These are phyloP conservation scores for Argyra leucocephala DNA, from an alignment of 2,888 invertebrate genomes.

Conservation along the genomic window DNA sequence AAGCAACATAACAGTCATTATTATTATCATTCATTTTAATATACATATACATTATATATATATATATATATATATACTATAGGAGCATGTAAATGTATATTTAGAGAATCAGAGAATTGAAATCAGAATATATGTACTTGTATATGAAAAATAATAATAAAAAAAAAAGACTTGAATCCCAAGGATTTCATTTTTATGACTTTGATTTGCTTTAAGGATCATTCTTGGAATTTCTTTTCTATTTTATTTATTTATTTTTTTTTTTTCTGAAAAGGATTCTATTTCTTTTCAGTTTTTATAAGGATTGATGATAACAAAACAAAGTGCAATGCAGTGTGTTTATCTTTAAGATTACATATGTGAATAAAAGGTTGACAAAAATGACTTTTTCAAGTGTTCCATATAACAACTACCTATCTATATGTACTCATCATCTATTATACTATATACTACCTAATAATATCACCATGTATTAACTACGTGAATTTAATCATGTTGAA, in stretches of 20 bases:
- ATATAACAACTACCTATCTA: neutral
- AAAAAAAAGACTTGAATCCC: neutral
- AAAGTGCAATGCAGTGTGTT: neutral
- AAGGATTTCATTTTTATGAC: neutral
- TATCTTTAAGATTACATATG: neutral
- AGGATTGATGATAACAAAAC: neutral
- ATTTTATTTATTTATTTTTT: neutral
- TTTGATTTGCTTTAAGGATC: slow-evolving; percentile 6
- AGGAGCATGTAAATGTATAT: too few species aligned
- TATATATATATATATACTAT: too few species aligned
- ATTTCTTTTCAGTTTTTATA: neutral
- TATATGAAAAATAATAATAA: neutral
- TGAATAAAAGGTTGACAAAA: slow-evolving; percentile 4
- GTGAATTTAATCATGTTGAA: neutral
- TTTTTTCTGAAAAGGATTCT: neutral
- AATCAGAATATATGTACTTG: too few species aligned
- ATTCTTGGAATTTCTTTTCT: neutral
- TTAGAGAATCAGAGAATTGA: neutral
- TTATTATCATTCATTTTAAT: neutral
- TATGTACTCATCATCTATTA: neutral
- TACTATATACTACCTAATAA: neutral
- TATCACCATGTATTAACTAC: too few species aligned
- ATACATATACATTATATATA: too few species aligned
- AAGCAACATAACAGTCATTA: neutral
- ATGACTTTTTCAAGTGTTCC: slow-evolving; percentile 2